Base-by-base conservation (phyloP, 2,797 vertebrate species). In the Dendrocincla tyrannina region DNA sequence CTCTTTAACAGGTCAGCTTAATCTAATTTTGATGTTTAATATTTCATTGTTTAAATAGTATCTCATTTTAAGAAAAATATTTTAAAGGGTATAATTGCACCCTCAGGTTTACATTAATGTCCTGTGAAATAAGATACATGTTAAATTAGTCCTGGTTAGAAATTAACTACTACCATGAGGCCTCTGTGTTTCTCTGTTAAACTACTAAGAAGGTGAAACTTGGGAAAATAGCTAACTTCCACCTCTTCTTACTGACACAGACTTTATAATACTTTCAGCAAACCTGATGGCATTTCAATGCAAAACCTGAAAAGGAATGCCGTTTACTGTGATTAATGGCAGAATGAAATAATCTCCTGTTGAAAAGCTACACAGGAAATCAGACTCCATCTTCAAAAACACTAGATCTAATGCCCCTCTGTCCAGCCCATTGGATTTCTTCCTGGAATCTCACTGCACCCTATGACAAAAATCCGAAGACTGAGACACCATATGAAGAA, bases 21-120 rank as follows among this genome's bases (percentile, higher is more conserved):
- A 94, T 93, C 58, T 83, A 88, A 94, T 94, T 94, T 93, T 78
- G 58, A 44, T 89, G 68, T 68, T 93, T 89, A 94, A 62, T 83
- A 78, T 75, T 88, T 19, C n/a, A 50, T 59, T 94, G 82, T 93
- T 94, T 94, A 90, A 92, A 88, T 44, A 94, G 87, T 92, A 62
- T 97, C 78, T 81, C 10, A 66, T 94, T 95, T 94, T 84, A 93
- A 95, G 76, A 47, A 93, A 93, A 97, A 94, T 91, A 94, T 93
- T 93, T 97, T 81, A 92, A 92, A 69, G 47, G 25, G 19, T 77
- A 81, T 94, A 88, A 92, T 91, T 93, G 58, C n/a, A 85, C 49
- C 22, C 58, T 50, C 50, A 85, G 76, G 87, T 91, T 95, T 96
- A 75, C 42, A 63, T 93, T 91, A 93, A 81, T 13, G 3, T 93